Base-by-base conservation (phyloP, 2,113 vertebrate genomes). In the Sitta europaea region DNA sequence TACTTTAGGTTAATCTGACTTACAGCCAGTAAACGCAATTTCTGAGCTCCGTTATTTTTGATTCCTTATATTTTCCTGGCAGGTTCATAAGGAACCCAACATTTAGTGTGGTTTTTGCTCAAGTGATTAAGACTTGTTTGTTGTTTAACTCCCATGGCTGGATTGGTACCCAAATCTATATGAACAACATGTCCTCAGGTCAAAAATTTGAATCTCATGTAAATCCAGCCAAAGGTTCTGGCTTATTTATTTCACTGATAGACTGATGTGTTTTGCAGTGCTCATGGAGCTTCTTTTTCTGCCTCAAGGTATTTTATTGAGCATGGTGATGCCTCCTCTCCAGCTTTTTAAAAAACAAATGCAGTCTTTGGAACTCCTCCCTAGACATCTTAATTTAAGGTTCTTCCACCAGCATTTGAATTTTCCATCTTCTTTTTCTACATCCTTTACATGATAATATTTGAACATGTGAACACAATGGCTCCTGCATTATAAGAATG, bases 221-320 rank as follows among this genome's bases (percentile, higher is more conserved):
- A 50, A 89, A 74, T 50, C 43, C 54, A 84, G 50, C 5, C 35
- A 86, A 80, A 65, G 27, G 3, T 51, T 83, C 35, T 76, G 72
- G 6, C 2, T 72, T 88, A 58, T 43, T 65, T 74, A 58, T 82
- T 82, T 67, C 43, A 43, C 33, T 67, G 27, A 35, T 7, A 70
- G 38, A 75, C 3, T 33, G 23, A 71, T 42, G 5, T 0, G 7
- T 66, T 28, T 71, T 78, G 35, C 42, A 48, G 42, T 66, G 48
- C 4, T 57, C 10, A 6, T 25, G 19, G 6, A 2, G 11, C 0
- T 0, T 19, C 50, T 33, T 57, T 29, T 80, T 14, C 42, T 85
- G 42, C 12, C 11, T 4, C 11, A 2, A 53, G 18, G 3, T 62
- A 67, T 67, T 78, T 63, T n/a, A 50, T 7, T 42, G 11, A 54